Conservation (phyloP, 2,113 vertebrate species). For the Okapia johnstoni region DNA sequence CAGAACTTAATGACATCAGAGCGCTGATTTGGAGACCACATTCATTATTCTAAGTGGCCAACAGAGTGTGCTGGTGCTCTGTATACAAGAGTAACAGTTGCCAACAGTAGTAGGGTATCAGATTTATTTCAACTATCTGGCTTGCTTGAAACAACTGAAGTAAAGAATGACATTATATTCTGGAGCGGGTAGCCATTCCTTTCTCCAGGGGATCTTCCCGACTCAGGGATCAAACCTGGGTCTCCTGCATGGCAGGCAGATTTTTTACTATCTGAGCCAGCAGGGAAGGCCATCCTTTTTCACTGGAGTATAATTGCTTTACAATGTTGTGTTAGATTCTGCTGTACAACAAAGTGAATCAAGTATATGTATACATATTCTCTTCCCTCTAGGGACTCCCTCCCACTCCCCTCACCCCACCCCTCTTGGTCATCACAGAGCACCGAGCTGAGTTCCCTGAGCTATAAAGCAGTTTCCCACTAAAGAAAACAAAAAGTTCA, state of each 20-base stretch:
- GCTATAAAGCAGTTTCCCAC: neutral
- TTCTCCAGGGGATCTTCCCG: neutral
- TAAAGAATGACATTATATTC: neutral
- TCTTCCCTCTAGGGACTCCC: neutral
- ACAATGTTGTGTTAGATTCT: neutral
- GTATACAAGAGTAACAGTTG: neutral
- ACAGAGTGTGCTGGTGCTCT: constrained; percentile 67
- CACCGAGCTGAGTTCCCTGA: neutral
- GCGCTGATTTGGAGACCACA: neutral
- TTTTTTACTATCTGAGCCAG: neutral
- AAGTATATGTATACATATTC: neutral
- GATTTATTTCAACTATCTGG: neutral
- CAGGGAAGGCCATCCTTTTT: neutral
- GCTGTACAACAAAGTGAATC: neutral
- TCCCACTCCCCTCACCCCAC: neutral
- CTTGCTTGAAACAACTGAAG: neutral
- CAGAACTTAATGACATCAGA: neutral
- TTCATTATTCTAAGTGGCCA: constrained; percentile 46
- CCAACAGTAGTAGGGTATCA: fast-evolving
- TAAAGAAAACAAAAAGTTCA: neutral
- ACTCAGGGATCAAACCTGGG: neutral
- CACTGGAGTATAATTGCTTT: neutral
- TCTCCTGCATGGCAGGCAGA: neutral
- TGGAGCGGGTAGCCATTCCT: neutral
- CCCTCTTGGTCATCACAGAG: neutral